Conservation (phyloP, 2,888 invertebrate species). For the Smittia aterrima region DNA sequence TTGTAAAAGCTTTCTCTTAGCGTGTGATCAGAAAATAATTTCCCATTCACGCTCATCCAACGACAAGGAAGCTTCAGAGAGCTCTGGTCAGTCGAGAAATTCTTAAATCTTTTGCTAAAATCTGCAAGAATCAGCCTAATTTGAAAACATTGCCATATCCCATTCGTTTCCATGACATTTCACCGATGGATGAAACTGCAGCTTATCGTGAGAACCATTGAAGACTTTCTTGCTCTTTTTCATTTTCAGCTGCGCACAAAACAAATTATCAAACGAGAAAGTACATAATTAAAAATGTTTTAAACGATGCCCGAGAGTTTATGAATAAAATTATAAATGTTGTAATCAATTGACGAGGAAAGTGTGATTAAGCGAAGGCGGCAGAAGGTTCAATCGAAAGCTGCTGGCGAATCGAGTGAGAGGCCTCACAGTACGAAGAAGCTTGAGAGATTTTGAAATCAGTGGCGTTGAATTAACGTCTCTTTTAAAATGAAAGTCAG, state of each 20-base stretch:
- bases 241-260: background rate
- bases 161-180: background rate
- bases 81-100: background rate
- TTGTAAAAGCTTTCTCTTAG: background rate
- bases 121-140: background rate
- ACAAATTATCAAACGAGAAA: background rate
- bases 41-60: too few relatives aligned
- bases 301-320: background rate
- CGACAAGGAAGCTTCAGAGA: background rate
- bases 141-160: background rate
- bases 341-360: background rate
- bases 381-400: too few relatives aligned
- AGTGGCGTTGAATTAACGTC: too few relatives aligned
- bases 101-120: background rate
- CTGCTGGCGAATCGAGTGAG: too few relatives aligned
- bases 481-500: too few relatives aligned
- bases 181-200: background rate
- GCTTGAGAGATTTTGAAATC: too few relatives aligned
- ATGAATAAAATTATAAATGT: background rate
- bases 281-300: background rate
- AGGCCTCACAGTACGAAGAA: too few relatives aligned
- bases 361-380: too few relatives aligned
- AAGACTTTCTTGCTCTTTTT: background rate
- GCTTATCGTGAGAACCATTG: background rate
- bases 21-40: too few relatives aligned